Evolutionary conservation across 1,140 invertebrate species (phyloP).

Genomic region (Pantala flavescens): DNA sequence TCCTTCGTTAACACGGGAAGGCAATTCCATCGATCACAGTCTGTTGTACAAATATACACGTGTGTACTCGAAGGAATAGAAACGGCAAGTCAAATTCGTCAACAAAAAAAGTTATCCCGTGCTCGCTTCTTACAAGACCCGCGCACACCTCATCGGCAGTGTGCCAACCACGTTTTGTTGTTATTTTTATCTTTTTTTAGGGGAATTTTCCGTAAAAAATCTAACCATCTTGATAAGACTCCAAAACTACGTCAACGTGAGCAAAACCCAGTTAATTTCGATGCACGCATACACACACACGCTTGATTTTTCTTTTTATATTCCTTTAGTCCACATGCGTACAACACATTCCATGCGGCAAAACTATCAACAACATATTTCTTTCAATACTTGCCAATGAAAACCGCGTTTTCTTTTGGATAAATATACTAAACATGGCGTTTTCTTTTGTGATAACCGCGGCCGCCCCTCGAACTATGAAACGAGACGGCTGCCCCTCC

Average conservation of each 20-base stretch:
- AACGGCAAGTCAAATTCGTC: not conserved
- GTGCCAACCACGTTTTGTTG: conserved; percentile 2
- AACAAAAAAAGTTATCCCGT: conserved; percentile 8
- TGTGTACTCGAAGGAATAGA: not conserved
- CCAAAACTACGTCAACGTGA: not conserved
- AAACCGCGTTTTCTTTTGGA: not conserved
- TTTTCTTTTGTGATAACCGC: not conserved
- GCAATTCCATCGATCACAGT: conserved; percentile 24
- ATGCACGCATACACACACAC: conserved; percentile 7
- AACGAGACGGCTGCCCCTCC: not conserved
- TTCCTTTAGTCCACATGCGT: conserved; percentile 8
- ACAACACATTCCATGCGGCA: not conserved
- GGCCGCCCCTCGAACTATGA: not conserved
- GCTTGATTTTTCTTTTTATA: conserved; percentile 11
- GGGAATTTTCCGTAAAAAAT: conserved; percentile 13
- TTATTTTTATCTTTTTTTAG: conserved; percentile 3
- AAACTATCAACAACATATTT: conserved; percentile 11
- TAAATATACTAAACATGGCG: not conserved
- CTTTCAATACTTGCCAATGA: not conserved
- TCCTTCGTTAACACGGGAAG: conserved; percentile 18
- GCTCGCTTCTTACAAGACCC: conserved; percentile 20
- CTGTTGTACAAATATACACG: conserved; percentile 18
- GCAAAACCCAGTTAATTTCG: not conserved
- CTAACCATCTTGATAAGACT: conserved; percentile 13
- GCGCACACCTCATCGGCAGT: not conserved